Conservation (phyloP, 2,113 vertebrate species). For the Progne subis region DNA sequence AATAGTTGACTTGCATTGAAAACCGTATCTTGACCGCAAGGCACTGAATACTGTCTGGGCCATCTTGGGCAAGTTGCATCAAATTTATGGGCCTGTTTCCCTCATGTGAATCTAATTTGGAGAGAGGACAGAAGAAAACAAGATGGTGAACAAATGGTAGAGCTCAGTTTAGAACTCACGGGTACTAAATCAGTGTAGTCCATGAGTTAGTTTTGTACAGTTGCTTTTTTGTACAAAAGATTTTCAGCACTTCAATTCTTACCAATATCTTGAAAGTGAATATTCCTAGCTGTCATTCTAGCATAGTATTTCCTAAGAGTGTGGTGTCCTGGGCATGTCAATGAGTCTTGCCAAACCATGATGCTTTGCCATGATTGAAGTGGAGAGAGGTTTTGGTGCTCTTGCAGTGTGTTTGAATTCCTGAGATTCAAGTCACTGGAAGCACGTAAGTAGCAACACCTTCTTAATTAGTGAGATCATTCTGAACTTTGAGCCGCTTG, state of each 20-base stretch:
- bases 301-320: background rate
- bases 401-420: background rate
- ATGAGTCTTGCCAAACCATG: background rate
- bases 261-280: background rate
- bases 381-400: background rate
- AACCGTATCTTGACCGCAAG: background rate
- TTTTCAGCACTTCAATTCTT: background rate
- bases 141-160: background rate
- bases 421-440: background rate
- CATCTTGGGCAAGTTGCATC: background rate
- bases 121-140: background rate
- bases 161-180: background rate
- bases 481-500: background rate
- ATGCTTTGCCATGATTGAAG: background rate
- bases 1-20: background rate
- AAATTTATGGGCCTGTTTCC: background rate
- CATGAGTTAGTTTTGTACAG: background rate
- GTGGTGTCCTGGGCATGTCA: fast-evolving
- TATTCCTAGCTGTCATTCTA: background rate
- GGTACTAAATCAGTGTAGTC: background rate
- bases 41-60: background rate
- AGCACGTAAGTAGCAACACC: background rate
- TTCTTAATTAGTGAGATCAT: background rate
- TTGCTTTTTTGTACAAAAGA: background rate
- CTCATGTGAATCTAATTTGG: background rate